Evolutionary conservation across 2,113 vertebrate species (phyloP), one percentile per base, ranked within the genome.

Genomic region (Pogonocichla stellata): DNA sequence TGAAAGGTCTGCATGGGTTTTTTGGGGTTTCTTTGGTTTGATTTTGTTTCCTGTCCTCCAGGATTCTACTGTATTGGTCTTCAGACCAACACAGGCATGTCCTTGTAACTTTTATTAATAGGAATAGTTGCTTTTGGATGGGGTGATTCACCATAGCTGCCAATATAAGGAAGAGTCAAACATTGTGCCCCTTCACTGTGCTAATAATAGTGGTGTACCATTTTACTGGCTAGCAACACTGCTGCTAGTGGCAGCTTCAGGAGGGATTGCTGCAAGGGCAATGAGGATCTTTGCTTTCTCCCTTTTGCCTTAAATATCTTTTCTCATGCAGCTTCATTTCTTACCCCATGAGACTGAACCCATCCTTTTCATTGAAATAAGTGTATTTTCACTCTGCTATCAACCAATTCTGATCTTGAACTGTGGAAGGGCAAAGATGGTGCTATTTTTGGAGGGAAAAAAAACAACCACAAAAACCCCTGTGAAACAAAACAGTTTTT

Each of bases 391-490:
- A 25, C 19, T 78, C 25, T 83, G 8, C 6, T 51, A 4, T 62
- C 36, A 64, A 17, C 22, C 31, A 70, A 8, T 92, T 92, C 83
- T 70, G 29, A 23, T 86, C 19, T 62, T 70, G 33, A 86, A 6
- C 29, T 88, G 26, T 66, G 38, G n/a, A 65, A 77, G 40, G 33
- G 19, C 3, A 6, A 93, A 70, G 23, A 28, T 43, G 5, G 14
- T 83, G 28, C 28, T 64, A 4, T 64, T 86, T 57, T 66, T 14
- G 23, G 40, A 62, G 28, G 19, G 19, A 2, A 0, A 29, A 23
- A 36, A 42, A 71, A 5, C 0, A 1, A 8, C 1, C 15, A 18
- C 22, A 53, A 54, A 43, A 42, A 14, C 0, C 1, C 6, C 6
- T 17, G 14, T 20, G 58, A 53, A 88, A 34, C 9, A 48, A 60